Evolutionary conservation across 2,113 vertebrate species (phyloP).

Genomic region (Eptesicus fuscus): DNA sequence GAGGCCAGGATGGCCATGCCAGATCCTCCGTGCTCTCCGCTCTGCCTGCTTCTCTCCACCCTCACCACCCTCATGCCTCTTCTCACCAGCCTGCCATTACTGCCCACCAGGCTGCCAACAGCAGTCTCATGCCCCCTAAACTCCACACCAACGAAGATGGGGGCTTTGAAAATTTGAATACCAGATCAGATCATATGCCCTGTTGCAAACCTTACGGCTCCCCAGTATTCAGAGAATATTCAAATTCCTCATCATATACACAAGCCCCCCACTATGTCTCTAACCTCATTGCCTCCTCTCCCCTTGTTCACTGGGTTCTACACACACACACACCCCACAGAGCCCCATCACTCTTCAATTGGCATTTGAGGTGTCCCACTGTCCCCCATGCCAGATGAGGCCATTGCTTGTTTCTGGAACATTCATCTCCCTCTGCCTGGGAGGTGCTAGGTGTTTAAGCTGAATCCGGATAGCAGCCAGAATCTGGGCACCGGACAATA

Average conservation of each 20-base stretch:
- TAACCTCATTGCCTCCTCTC: background rate
- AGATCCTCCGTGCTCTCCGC: background rate
- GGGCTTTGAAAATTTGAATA: background rate
- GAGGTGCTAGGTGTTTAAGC: background rate
- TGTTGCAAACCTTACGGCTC: background rate
- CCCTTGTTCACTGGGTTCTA: accelerated
- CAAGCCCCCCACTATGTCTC: background rate
- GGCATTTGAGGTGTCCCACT: background rate
- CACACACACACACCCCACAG: background rate
- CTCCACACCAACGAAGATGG: accelerated
- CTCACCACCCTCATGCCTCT: background rate
- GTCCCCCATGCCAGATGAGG: background rate
- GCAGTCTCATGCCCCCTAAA: background rate
- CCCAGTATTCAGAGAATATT: background rate
- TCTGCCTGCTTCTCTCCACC: background rate
- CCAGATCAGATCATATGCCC: background rate
- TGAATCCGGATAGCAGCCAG: background rate
- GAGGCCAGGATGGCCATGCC: background rate
- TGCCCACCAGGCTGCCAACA: background rate
- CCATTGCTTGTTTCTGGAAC: background rate
- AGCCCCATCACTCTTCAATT: background rate
- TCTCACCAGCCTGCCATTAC: background rate
- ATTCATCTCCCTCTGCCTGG: background rate
- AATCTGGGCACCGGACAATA: background rate
- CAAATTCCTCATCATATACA: background rate